Base-by-base conservation (phyloP, 1,140 invertebrate genomes). In the Oryzaephilus surinamensis region DNA sequence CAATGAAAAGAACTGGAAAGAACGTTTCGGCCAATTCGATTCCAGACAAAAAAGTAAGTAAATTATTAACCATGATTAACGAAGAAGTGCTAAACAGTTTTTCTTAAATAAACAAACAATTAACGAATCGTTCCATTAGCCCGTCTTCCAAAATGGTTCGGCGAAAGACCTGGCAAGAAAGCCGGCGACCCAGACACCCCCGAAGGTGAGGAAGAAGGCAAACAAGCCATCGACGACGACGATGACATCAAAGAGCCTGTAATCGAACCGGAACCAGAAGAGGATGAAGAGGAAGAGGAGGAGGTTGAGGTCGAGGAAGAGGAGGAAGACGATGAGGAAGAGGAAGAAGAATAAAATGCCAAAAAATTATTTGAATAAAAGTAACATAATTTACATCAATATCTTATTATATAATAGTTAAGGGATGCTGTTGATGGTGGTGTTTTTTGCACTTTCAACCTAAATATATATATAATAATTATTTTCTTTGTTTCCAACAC, bases 71-170 rank as follows among this genome's bases (percentile, higher is more conserved):
- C 10, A 8, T 24, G 11, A 4, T 6, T 6, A n/a, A 10, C 23
- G 20, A 6, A 21, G 10, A 6, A 21, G 10, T 21, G 6, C 6
- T 21, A 21, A 21, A 21, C 6, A 21, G 6, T 10, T 8, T 8
- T 8, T 8, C 19, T 20, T 20, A 5, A 4, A 4, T 5, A 20
- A 20, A 20, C 19, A 4, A 20, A 20, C 4, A 20, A 20, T 20
- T 20, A 5, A 20, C 8, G 4, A 20, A 20, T 20, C 8, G 19
- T 37, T 29, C 19, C 30, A 58, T 61, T 58, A 91, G 87, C 84
- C 71, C 80, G 82, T 72, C 71, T 91, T 64, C 87, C 86, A 51
- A 92, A 91, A 66, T 92, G 88, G 85, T 91, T 91, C 74, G 87
- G 87, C 56, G 88, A 91, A 69, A 73, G 86, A 66, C 86, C 88